Evolutionary conservation across 2,888 invertebrate species (phyloP), one percentile per base, ranked within the genome.

Genomic region (Eumerus sabulonum): DNA sequence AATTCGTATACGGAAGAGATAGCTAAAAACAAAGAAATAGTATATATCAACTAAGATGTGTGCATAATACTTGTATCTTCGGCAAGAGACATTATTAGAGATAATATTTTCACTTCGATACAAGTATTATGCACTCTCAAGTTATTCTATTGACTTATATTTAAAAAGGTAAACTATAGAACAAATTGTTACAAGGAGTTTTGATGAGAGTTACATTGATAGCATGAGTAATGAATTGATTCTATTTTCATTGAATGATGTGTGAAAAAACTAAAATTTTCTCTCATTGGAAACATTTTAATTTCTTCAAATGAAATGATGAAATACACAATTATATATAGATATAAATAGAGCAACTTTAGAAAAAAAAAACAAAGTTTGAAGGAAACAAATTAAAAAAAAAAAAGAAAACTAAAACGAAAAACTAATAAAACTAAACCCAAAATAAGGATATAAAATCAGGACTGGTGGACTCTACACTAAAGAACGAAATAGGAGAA

Each of bases 261-360:
- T 44, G 35, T 56, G 63, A 56, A 54, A 35, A 51, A 64, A 72
- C 64, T 53, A 60, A 66, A 51, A 63, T 71, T 71, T 63, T 13
- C 7, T 17, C 14, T 27, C 27, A 7, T 27, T 27, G 7, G 14
- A 13, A 45, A 19, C 51, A 57, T 76, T 57, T 63, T 47, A 68
- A 18, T 63, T 68, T 27, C 57, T 53, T 68, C 19, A 14, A 59
- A 68, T 70, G 76, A 59, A 76, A 57, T 54, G 70, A 71, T 76
- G 64, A 76, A 76, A 71, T 66, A 76, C 60, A 76, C 64, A 71
- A 76, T 76, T 71, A 71, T 71, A 76, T 66, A 40, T 40, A 71
- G 64, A 76, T 66, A 40, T 40, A 40, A 7, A 76, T 48, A 70
- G 59, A 60, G 35, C 14, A 17, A 68, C 11, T 44, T 59, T 64